Evolutionary conservation across 2,113 vertebrate species (phyloP), one percentile per base, ranked within the genome.

Genomic region (Petroica traversi): DNA sequence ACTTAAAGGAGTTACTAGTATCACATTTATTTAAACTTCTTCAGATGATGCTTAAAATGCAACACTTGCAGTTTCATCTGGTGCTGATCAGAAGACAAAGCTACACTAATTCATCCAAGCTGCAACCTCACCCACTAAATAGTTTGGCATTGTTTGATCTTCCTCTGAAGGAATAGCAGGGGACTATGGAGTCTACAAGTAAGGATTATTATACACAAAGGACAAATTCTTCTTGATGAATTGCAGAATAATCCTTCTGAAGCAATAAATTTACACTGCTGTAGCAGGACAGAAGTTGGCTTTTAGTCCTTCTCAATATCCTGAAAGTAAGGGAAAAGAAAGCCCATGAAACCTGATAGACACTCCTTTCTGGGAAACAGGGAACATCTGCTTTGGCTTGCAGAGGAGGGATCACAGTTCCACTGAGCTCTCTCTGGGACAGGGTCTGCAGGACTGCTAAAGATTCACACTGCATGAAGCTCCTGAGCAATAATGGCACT

Each of bases 201-300:
- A 88, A 69, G 61, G 59, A 48, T 75, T 91, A 86, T 52, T 85
- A 81, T 41, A 91, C 80, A 89, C 89, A 87, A 68, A 91, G 91
- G 89, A 92, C 52, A 93, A 91, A 91, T 92, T 72, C 34, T 57
- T 84, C 54, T 33, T 75, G 88, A 89, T 48, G 69, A 93, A 89
- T 61, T 93, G 88, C 72, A 94, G 88, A 95, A 38, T 34, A 92
- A 91, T 57, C 85, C 64, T 63, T 88, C 40, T 29, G 43, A 88
- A 77, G 57, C 78, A 74, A 74, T 61, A 89, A 28, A 86, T 71
- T 80, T 45, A 83, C 48, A 34, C 16, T 34, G 43, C 49, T 59
- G 25, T 15, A 92, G 75, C 71, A 80, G 62, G 77, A 92, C 38
- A 93, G 85, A 84, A 90, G 61, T 31, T 77, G 72, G 34, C 31